phyloP scores from a whole-genome alignment of 2,113 vertebrate genomes.

The Chaenogobius annularis region DNA sequence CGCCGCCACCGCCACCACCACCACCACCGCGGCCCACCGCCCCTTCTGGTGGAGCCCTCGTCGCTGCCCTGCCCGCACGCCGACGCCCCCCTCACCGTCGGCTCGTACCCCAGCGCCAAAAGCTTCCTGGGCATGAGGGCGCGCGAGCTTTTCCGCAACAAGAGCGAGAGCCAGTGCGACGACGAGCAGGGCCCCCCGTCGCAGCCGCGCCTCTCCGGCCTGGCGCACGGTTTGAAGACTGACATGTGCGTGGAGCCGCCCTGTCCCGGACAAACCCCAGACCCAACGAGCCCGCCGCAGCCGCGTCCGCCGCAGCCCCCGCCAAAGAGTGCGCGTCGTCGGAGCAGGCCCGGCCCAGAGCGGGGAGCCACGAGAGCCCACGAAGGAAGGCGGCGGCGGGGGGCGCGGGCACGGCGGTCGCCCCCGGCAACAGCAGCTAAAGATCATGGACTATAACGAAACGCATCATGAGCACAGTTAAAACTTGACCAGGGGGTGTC shows the following conservation, averaged over 20 bases:
- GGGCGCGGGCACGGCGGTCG: slow-evolving; percentile 28
- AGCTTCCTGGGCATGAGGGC: slow-evolving; percentile 96
- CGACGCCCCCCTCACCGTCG: slow-evolving; percentile 81
- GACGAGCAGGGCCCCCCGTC: slow-evolving; percentile 72
- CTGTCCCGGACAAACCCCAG: slow-evolving; percentile 13
- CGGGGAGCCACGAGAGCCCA: slow-evolving; percentile 61
- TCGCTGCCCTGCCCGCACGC: slow-evolving; percentile 44
- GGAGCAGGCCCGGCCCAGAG: slow-evolving; percentile 53
- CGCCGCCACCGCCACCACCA: too few relatives aligned
- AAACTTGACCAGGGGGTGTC: slow-evolving; percentile 45
- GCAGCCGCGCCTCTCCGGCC: slow-evolving; percentile 73
- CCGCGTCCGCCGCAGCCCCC: slow-evolving; percentile 50
- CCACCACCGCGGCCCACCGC: not conserved
- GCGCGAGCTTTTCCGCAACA: slow-evolving; percentile 93
- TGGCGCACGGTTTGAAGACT: slow-evolving; percentile 85
- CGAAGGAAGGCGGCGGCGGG: slow-evolving; percentile 48
- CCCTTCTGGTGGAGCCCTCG: slow-evolving; percentile 80
- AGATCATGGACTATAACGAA: slow-evolving; percentile 98
- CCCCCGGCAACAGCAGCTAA: slow-evolving; percentile 84
- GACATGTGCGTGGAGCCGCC: slow-evolving; percentile 82
- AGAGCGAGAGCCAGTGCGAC: slow-evolving; percentile 94
- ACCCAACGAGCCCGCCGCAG: slow-evolving; percentile 40
- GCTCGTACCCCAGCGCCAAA: slow-evolving; percentile 92
- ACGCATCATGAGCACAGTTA: slow-evolving; percentile 91
- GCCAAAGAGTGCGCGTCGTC: slow-evolving; percentile 54